phyloP scores from a whole-genome alignment of 1,140 invertebrate species.

The Platorchestia sp. region DNA sequence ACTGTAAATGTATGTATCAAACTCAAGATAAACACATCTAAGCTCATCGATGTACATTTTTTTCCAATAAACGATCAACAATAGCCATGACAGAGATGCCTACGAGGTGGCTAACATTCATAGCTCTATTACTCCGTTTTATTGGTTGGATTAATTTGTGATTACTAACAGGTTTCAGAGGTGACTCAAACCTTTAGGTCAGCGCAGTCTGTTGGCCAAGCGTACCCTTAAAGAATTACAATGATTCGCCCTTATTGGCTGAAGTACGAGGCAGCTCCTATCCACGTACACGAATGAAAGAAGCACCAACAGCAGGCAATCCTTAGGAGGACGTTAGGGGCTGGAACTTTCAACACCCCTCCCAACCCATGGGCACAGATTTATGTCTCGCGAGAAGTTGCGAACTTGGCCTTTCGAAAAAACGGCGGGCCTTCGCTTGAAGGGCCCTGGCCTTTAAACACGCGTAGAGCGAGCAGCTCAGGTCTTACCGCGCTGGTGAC shows the following conservation, averaged over 20 bases:
- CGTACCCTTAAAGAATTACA: background rate
- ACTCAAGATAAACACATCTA: background rate
- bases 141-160: background rate
- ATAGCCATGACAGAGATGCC: background rate
- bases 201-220: background rate
- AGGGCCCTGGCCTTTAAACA: background rate
- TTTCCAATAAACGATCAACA: background rate
- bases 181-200: background rate
- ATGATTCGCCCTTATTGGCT: background rate
- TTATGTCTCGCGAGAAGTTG: background rate
- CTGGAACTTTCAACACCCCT: background rate
- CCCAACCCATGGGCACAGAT: background rate
- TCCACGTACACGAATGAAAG: background rate
- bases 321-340: background rate
- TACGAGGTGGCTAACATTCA: background rate
- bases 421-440: background rate
- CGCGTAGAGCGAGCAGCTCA: background rate
- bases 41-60: background rate
- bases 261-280: background rate
- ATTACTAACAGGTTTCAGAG: background rate
- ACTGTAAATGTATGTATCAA: background rate
- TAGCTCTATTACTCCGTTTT: background rate
- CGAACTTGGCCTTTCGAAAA: background rate
- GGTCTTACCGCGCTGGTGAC: background rate
- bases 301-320: background rate